Evolutionary conservation across 2,797 vertebrate species (phyloP).

Genomic region (Pachyuromys duprasi): DNA sequence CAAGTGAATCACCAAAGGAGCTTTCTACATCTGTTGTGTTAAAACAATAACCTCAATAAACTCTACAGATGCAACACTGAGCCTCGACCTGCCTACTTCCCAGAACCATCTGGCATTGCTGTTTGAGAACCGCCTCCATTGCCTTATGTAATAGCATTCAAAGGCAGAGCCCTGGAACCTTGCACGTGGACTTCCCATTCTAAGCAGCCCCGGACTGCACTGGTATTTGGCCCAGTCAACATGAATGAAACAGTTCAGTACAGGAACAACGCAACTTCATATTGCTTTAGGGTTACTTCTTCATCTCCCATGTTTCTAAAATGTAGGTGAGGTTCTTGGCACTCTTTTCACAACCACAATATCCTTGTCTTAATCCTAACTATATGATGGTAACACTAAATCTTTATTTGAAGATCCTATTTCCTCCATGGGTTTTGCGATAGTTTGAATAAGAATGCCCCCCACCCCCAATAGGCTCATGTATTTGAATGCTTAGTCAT

Average conservation of each 20-base stretch:
- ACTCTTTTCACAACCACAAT: neutral
- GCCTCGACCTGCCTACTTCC: neutral
- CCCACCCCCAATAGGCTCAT: neutral
- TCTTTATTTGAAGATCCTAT: neutral
- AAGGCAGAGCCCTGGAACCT: accelerated
- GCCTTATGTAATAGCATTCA: neutral
- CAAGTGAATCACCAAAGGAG: neutral
- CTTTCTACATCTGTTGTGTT: neutral
- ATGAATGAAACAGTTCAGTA: neutral
- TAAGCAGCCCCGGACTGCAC: too few species aligned
- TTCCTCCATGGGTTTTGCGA: neutral
- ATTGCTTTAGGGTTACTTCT: neutral
- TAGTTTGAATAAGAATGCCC: neutral
- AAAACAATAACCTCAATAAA: neutral
- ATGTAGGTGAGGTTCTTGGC: neutral
- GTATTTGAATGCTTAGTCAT: neutral
- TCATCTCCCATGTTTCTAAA: neutral
- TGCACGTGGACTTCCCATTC: accelerated
- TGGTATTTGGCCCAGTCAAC: neutral
- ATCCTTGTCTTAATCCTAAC: neutral
- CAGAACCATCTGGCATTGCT: neutral
- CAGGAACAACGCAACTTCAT: neutral
- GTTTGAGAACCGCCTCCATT: neutral
- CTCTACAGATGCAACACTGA: neutral
- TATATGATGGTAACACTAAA: neutral